Evolutionary conservation across 1,140 invertebrate species (phyloP), one percentile per base, ranked within the genome.

Genomic region (Drosophila tsacasi): DNA sequence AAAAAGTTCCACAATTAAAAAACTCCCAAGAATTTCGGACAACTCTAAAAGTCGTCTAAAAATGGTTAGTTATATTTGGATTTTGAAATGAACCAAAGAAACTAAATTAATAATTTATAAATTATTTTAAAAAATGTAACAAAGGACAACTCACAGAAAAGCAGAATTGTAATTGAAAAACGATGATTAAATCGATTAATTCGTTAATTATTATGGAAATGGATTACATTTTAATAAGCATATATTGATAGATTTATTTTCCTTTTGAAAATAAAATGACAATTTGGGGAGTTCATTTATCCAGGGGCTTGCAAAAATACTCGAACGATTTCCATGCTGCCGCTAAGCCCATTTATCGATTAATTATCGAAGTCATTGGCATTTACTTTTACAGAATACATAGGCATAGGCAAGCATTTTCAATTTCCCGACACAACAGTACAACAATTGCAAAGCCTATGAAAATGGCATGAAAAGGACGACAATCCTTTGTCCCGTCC

Each of bases 361-460:
- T 71, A 54, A 71, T 71, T 55, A 71, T 55, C 30, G 23, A 71
- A 46, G 49, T 54, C 39, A 71, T 54, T 71, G 67, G 58, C 39
- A 78, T 50, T 62, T 52, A 44, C 35, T 64, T 58, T 42, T 46
- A 3, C 37, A 47, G n/a, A 32, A 32, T 32, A 32, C 17, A 30
- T 27, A n/a, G n/a, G 27, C 55, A 25, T 17, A 23, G 37, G 23
- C n/a, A 32, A 60, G 61, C 80, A 69, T 83, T 83, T 83, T 79
- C 76, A 79, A 83, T 80, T 80, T 83, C 59, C 66, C 55, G 32
- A 8, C 27, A 19, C 19, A 13, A 32, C 59, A 21, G 35, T 39
- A 79, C 66, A 71, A 66, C 71, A 83, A 83, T 62, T 82, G 57
- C 64, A 49, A 65, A 27, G 69, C 59, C 75, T 74, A 69, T 72